A percentile compares a stretch with the other conserved stretches of the same genome.
Conservation (phyloP, 1,140 invertebrate species). For the Heliconius hermathena region DNA sequence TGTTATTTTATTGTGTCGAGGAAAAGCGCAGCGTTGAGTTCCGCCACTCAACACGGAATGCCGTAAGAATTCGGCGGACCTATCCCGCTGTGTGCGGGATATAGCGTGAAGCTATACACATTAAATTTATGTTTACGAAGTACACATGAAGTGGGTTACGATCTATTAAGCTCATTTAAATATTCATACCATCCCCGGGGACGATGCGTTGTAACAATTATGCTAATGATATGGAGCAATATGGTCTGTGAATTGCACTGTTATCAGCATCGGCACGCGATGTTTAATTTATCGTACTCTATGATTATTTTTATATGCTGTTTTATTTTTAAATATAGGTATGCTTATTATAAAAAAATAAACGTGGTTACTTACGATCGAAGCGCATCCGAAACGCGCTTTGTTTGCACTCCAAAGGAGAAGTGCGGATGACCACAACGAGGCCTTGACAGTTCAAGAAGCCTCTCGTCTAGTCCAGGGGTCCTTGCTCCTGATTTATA, state of each 20-base stretch:
- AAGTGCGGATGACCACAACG: conserved; percentile 65
- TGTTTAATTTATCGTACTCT: conserved; percentile 47
- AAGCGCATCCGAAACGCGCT: conserved; percentile 21
- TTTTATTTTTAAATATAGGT: conserved; percentile 21
- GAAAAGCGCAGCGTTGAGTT: too few relatives aligned
- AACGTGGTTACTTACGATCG: conserved; percentile 4
- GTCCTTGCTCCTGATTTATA: conserved; percentile 78
- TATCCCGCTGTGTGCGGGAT: too few relatives aligned
- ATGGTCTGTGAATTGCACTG: conserved; percentile 68
- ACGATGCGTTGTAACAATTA: conserved; percentile 65
- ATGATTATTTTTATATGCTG: conserved; percentile 49
- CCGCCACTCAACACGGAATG: too few relatives aligned
- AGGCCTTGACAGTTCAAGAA: conserved; percentile 78
- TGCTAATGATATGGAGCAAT: conserved; percentile 76
- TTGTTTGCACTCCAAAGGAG: conserved; percentile 59
- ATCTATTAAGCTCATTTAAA: conserved; percentile 57
- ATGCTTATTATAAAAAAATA: not conserved
- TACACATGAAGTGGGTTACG: conserved; percentile 37
- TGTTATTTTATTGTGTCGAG: too few relatives aligned
- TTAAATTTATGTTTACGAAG: not conserved
- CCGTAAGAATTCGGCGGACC: too few relatives aligned
- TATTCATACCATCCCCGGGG: conserved; percentile 45
- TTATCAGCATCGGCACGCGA: conserved; percentile 78
- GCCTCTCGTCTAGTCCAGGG: conserved; percentile 59
- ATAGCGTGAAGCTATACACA: not conserved